Evolutionary conservation across 2,797 vertebrate species (phyloP).

Genomic region (Epinephelus malabaricus): DNA sequence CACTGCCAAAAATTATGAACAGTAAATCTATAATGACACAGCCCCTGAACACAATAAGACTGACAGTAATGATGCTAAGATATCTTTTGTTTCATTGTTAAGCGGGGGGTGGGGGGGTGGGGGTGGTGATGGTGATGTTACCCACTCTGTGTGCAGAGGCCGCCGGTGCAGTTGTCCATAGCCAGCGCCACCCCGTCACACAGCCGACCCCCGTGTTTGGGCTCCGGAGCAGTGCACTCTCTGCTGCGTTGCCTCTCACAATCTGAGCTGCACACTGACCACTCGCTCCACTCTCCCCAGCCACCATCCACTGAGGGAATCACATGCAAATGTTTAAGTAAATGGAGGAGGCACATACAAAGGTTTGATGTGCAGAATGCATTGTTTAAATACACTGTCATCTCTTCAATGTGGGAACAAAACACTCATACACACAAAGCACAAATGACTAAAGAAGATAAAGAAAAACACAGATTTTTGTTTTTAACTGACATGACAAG

Average conservation of each 20-base stretch:
- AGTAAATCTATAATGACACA: slow-evolving; percentile 57
- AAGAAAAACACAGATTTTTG: background rate
- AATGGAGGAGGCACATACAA: background rate
- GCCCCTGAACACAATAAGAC: slow-evolving; percentile 35
- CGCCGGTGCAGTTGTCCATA: slow-evolving; percentile 95
- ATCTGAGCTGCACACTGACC: slow-evolving; percentile 90
- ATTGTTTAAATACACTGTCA: background rate
- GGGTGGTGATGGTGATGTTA: slow-evolving; percentile 24
- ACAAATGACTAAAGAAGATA: background rate
- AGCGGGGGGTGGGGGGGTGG: background rate
- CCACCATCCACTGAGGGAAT: slow-evolving; percentile 74
- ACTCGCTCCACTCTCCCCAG: slow-evolving; percentile 88
- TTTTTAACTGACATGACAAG: background rate
- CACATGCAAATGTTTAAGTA: background rate
- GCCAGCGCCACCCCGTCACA: slow-evolving; percentile 93
- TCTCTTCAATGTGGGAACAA: background rate
- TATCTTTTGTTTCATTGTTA: slow-evolving; percentile 15
- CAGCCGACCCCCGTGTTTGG: slow-evolving; percentile 91
- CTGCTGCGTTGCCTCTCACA: slow-evolving; percentile 91
- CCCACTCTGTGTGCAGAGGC: slow-evolving; percentile 94
- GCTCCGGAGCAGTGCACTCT: slow-evolving; percentile 91
- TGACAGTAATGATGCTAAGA: slow-evolving; percentile 45
- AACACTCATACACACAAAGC: background rate
- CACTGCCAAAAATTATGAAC: slow-evolving; percentile 58
- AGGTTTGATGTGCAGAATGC: background rate